These are phyloP conservation scores for Crepidodera aurea DNA, from an alignment of 2,888 invertebrate genomes.

Conservation along the genomic window DNA sequence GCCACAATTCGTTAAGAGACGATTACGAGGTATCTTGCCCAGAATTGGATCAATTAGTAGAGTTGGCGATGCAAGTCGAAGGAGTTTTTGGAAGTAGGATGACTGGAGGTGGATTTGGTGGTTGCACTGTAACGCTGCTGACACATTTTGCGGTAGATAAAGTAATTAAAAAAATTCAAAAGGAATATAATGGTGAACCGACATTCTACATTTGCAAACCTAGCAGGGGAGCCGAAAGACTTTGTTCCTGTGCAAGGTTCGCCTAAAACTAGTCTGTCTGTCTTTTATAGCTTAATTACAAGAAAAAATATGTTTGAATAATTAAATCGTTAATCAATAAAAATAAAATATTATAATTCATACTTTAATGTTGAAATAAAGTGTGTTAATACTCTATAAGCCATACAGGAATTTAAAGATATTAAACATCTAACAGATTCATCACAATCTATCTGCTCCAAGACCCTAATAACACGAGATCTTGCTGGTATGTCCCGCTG, in stretches of 20 bases:
- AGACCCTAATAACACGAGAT: no score
- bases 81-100: slow-evolving; percentile 91
- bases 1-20: slow-evolving; percentile 84
- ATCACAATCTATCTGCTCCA: no score
- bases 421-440: no score
- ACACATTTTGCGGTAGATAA: slow-evolving; percentile 69
- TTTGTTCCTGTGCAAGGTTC: slow-evolving; percentile 22
- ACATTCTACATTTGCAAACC: slow-evolving; percentile 83
- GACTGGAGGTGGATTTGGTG: slow-evolving; percentile 84
- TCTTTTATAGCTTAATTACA: no score
- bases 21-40: slow-evolving; percentile 91
- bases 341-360: no score
- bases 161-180: slow-evolving; percentile 71
- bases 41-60: slow-evolving; percentile 85
- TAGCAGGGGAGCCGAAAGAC: slow-evolving; percentile 71
- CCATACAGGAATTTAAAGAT: no score
- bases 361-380: no score
- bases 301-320: no score
- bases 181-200: slow-evolving; percentile 70
- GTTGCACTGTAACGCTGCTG: slow-evolving; percentile 87
- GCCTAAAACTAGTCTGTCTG: no score
- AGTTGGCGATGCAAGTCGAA: slow-evolving; percentile 72
- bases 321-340: no score
- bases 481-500: no score
- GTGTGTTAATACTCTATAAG: no score